These are phyloP conservation scores for Strigamia maritima DNA, from an alignment of 2,888 invertebrate species.

Conservation along the genomic window DNA sequence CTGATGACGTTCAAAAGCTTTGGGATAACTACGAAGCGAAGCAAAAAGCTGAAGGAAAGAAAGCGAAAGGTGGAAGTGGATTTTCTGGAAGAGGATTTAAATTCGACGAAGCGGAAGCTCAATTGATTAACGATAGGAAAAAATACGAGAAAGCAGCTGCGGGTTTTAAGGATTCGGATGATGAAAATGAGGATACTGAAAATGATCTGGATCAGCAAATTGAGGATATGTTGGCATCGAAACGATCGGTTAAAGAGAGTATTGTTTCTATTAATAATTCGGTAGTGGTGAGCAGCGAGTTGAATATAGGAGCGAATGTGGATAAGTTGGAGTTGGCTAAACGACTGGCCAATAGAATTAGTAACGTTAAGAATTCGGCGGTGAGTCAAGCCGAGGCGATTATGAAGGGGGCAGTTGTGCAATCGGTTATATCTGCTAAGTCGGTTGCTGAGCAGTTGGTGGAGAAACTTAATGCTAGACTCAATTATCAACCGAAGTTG, in stretches of 20 bases:
- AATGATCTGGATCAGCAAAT: conserved; percentile 97
- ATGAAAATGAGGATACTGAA: conserved; percentile 91
- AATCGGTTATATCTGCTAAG: conserved; percentile 81
- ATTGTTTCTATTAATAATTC: conserved; percentile 59
- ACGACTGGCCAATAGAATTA: conserved; percentile 80
- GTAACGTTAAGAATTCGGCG: conserved; percentile 75
- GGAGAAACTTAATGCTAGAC: conserved; percentile 90
- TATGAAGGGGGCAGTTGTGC: conserved; percentile 72
- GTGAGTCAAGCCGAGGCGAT: conserved; percentile 90
- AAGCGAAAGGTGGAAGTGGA: conserved; percentile 79
- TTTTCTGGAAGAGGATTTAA: conserved; percentile 96
- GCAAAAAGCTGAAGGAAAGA: conserved; percentile 72
- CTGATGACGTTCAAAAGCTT: conserved; percentile 71
- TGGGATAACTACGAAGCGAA: conserved; percentile 86
- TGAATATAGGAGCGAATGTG: conserved; percentile 54
- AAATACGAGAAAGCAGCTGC: conserved; percentile 97
- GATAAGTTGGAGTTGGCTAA: conserved; percentile 85
- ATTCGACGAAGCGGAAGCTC: conserved; percentile 97
- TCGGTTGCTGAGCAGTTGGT: conserved; percentile 97
- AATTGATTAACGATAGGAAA: conserved; percentile 90
- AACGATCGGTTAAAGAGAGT: conserved; percentile 89
- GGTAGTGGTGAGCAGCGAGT: conserved; percentile 40
- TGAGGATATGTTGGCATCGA: conserved; percentile 91
- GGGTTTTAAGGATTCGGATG: conserved; percentile 83
- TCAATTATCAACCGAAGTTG: conserved; percentile 94